Evolutionary conservation across 2,797 vertebrate species (phyloP).

Genomic region (Centroberyx gerrardi): DNA sequence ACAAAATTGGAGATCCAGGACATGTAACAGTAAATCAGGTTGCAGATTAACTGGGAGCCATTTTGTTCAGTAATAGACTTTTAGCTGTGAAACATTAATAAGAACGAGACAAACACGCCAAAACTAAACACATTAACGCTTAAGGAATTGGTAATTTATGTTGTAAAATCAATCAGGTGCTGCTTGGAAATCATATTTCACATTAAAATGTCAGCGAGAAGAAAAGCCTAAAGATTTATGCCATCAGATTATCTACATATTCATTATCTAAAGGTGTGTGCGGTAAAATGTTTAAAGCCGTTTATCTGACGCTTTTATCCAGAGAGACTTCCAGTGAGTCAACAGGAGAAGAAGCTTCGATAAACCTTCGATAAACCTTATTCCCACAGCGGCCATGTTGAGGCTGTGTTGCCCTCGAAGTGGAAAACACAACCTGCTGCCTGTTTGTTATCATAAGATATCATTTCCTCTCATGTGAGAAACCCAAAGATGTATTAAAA

Average conservation of each 20-base stretch:
- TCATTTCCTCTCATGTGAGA: too few species aligned
- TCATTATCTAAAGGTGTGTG: not conserved
- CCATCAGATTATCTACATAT: too few species aligned
- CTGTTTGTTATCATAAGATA: too few species aligned
- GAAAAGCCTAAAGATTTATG: not conserved
- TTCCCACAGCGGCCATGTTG: too few species aligned
- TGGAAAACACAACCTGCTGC: too few species aligned
- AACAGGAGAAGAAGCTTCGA: not conserved
- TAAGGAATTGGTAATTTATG: not conserved
- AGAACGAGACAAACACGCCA: conserved; percentile 23
- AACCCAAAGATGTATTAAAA: too few species aligned
- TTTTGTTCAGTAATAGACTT: conserved; percentile 15
- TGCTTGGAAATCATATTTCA: conserved; percentile 24
- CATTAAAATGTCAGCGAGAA: not conserved
- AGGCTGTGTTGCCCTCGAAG: too few species aligned
- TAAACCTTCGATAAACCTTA: too few species aligned
- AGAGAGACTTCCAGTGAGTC: too few species aligned
- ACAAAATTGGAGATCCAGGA: conserved; percentile 27
- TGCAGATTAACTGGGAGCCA: conserved; percentile 32
- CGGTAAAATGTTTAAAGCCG: not conserved
- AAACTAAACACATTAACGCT: conserved; percentile 3
- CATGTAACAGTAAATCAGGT: conserved; percentile 23
- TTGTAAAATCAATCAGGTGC: conserved; percentile 10
- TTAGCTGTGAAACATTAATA: conserved; percentile 22
- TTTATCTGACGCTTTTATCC: not conserved